These are phyloP conservation scores for Spilarctia lutea DNA, from an alignment of 2,888 invertebrate species.

Conservation along the genomic window DNA sequence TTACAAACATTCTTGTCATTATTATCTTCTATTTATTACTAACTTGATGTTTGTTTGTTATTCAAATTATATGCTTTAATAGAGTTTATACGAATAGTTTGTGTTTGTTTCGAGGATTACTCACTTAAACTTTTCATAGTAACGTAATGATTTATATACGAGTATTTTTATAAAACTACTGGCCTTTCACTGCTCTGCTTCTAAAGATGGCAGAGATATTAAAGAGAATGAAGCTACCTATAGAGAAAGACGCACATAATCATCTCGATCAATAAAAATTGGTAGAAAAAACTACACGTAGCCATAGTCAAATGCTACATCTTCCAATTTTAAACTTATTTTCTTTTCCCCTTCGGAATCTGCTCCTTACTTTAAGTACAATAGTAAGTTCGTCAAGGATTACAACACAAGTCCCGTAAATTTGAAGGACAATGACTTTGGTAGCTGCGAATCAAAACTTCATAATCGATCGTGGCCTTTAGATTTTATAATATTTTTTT, in stretches of 20 bases:
- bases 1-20: too few species aligned
- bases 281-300: too few species aligned
- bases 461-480: background rate
- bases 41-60: constrained; percentile 12
- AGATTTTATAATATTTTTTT: background rate
- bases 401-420: background rate
- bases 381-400: background rate
- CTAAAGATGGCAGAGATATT: too few species aligned
- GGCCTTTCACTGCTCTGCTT: too few species aligned
- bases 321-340: background rate
- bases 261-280: too few species aligned
- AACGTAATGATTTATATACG: too few species aligned
- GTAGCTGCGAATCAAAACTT: background rate
- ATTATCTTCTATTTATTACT: constrained; percentile 18
- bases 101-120: background rate
- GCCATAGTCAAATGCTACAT: background rate
- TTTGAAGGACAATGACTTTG: background rate
- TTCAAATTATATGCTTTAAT: constrained; percentile 1
- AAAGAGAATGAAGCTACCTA: too few species aligned
- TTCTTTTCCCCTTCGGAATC: too few species aligned
- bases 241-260: too few species aligned
- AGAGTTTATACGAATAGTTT: background rate
- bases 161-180: too few species aligned
- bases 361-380: too few species aligned
- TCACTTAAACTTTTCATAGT: background rate